These are phyloP conservation scores for Pseudococcus longispinus DNA, from an alignment of 2,888 invertebrate genomes.

Conservation along the genomic window DNA sequence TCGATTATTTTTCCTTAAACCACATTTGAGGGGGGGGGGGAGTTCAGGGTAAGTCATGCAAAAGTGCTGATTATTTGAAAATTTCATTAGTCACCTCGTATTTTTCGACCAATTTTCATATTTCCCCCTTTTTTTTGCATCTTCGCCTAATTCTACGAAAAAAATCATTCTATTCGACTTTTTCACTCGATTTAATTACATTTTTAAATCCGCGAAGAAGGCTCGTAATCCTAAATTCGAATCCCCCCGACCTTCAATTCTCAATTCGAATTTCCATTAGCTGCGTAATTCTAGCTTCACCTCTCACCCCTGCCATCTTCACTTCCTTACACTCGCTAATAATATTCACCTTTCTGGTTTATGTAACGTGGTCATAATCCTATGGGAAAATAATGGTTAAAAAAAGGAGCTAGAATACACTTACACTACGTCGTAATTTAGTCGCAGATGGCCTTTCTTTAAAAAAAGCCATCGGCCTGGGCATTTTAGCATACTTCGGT, in stretches of 20 bases:
- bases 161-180: too few species aligned
- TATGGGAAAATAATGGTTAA: not conserved
- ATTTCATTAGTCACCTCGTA: too few species aligned
- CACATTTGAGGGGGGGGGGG: too few species aligned
- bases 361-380: not conserved
- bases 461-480: not conserved
- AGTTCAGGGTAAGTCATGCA: too few species aligned
- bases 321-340: not conserved
- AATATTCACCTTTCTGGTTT: slow-evolving; percentile 8
- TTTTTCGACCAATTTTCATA: too few species aligned
- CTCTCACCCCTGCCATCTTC: not conserved
- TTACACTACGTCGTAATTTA: not conserved
- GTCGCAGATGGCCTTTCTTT: not conserved
- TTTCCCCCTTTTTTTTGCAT: too few species aligned
- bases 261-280: not conserved
- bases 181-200: too few species aligned
- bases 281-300: not conserved
- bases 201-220: too few species aligned
- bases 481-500: not conserved
- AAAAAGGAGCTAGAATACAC: not conserved
- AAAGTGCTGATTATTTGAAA: too few species aligned
- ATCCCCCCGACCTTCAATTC: not conserved
- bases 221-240: too few species aligned
- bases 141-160: too few species aligned
- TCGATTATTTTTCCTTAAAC: too few species aligned